phyloP scores from a whole-genome alignment of 2,113 vertebrate genomes.

The Regulus satrapa region DNA sequence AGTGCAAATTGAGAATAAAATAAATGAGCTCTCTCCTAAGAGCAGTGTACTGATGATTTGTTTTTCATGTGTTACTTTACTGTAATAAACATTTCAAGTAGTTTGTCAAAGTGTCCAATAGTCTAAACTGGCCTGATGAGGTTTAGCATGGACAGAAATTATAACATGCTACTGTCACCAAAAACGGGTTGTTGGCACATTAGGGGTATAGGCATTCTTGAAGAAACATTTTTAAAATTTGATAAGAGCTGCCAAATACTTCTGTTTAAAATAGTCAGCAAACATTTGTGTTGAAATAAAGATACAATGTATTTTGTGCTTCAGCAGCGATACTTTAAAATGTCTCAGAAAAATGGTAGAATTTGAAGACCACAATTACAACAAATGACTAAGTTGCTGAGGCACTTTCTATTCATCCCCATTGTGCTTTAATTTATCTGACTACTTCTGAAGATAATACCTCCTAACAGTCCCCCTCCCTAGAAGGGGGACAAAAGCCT shows the following conservation, averaged over 20 bases:
- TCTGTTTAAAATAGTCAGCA: neutral
- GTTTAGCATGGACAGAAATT: neutral
- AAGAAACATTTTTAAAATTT: neutral
- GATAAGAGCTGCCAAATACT: neutral
- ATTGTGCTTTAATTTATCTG: neutral
- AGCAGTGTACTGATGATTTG: accelerated
- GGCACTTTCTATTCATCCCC: neutral
- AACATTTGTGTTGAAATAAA: neutral
- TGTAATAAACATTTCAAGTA: neutral
- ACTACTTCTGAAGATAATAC: neutral
- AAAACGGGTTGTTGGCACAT: neutral
- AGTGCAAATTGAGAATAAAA: neutral
- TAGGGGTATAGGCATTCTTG: neutral
- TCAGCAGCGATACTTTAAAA: neutral
- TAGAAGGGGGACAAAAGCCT: neutral
- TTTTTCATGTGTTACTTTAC: neutral
- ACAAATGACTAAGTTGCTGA: neutral
- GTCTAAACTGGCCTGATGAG: neutral
- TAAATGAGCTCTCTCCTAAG: neutral
- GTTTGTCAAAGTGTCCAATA: neutral
- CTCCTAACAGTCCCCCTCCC: neutral
- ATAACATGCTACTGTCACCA: accelerated
- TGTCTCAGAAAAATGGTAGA: neutral
- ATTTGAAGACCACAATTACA: neutral
- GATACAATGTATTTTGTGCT: neutral